These are phyloP conservation scores for Phalera bucephala DNA, from an alignment of 2,888 invertebrate species.

Conservation along the genomic window DNA sequence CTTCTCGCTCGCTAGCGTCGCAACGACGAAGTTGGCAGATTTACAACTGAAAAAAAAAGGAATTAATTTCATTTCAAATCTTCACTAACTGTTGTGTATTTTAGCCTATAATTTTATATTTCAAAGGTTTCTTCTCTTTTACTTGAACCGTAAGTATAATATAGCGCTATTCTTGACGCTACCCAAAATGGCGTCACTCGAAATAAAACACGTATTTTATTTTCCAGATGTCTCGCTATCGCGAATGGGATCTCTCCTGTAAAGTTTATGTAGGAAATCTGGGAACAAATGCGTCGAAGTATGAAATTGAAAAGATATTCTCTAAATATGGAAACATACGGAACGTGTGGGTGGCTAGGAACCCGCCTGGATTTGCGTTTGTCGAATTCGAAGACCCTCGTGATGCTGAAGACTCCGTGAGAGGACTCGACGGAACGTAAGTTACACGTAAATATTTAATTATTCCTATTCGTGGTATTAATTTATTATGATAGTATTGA, in stretches of 20 bases:
- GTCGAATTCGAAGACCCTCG: slow-evolving; percentile 94
- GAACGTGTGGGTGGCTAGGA: slow-evolving; percentile 97
- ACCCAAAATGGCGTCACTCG: slow-evolving; percentile 49
- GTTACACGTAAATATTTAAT: slow-evolving; percentile 27
- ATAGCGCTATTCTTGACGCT: too few relatives aligned
- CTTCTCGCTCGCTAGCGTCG: too few relatives aligned
- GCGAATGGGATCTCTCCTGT: slow-evolving; percentile 93
- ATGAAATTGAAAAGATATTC: slow-evolving; percentile 94
- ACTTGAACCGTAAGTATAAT: too few relatives aligned
- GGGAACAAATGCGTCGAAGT: slow-evolving; percentile 94
- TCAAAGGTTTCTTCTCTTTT: too few relatives aligned
- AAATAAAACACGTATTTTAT: slow-evolving; percentile 24
- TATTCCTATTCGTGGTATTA: too few relatives aligned
- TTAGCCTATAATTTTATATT: too few relatives aligned
- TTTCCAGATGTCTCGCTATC: slow-evolving; percentile 86
- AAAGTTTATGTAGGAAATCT: slow-evolving; percentile 97
- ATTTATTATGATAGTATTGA: too few relatives aligned
- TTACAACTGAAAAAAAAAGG: too few relatives aligned
- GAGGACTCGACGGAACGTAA: slow-evolving; percentile 90
- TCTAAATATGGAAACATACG: slow-evolving; percentile 93
- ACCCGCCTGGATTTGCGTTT: slow-evolving; percentile 96
- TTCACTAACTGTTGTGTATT: too few relatives aligned
- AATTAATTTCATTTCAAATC: too few relatives aligned
- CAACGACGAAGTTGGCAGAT: too few relatives aligned
- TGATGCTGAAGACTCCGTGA: slow-evolving; percentile 93